A percentile compares a stretch with the other conserved stretches of the same genome.
Evolutionary conservation across 2,888 invertebrate genomes (phyloP).

Genomic region (Chromoteleia sp.): DNA sequence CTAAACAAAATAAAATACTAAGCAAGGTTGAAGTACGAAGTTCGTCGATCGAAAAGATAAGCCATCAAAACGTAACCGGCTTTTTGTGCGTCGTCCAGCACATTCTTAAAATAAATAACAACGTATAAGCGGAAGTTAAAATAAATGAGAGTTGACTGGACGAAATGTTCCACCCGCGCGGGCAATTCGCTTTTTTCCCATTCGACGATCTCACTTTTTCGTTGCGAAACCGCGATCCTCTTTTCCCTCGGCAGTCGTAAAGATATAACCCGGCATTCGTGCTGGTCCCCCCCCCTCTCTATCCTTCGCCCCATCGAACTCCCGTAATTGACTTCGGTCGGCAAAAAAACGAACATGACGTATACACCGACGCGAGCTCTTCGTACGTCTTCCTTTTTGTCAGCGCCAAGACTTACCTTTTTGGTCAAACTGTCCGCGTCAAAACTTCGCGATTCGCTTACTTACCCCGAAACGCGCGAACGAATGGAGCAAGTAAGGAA

Average conservation of each 20-base stretch:
- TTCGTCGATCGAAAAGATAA: conserved; percentile 16
- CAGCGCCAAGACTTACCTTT: neutral
- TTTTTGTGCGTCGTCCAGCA: conserved; percentile 11
- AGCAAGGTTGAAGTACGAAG: too few relatives aligned
- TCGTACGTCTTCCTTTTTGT: conserved; percentile 8
- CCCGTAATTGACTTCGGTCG: conserved; percentile 27
- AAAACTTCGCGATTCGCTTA: conserved; percentile 7
- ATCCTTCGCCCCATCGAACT: conserved; percentile 3
- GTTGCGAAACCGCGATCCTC: conserved; percentile 42
- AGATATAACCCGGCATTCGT: conserved; percentile 22
- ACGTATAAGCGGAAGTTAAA: conserved; percentile 43
- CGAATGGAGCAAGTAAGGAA: neutral
- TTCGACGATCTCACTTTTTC: conserved; percentile 34
- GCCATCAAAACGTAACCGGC: conserved; percentile 10
- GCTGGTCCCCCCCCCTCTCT: neutral
- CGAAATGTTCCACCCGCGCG: conserved; percentile 36
- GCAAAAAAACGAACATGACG: conserved; percentile 31
- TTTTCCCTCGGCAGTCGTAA: conserved; percentile 60
- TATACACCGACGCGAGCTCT: too few relatives aligned
- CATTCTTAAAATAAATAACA: conserved; percentile 46
- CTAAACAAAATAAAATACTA: too few relatives aligned
- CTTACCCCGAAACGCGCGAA: neutral
- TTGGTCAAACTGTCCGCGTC: neutral
- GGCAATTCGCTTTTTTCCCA: conserved; percentile 42
- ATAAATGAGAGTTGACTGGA: conserved; percentile 45